Evolutionary conservation across 2,888 invertebrate species (phyloP).

Genomic region (Allacma fusca): DNA sequence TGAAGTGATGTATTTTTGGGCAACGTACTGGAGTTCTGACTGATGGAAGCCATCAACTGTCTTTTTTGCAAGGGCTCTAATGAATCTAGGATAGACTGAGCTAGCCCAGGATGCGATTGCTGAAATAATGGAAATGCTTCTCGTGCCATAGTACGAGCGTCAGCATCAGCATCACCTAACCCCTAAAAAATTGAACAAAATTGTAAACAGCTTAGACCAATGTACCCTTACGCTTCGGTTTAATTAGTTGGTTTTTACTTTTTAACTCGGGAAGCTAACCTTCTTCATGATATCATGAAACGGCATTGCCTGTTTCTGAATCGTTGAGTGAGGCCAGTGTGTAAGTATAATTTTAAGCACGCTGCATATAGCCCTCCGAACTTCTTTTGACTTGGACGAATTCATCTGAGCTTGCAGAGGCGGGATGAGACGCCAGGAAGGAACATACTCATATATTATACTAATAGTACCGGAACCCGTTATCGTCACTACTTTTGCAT

Average conservation of each 20-base stretch:
- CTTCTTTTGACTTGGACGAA: conserved; percentile 90
- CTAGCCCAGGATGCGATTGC: conserved; percentile 80
- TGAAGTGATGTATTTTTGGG: conserved; percentile 56
- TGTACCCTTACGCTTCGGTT: too few relatives aligned
- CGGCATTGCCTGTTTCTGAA: conserved; percentile 81
- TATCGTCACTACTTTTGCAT: conserved; percentile 80
- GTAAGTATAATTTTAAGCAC: conserved; percentile 83
- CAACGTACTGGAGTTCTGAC: conserved; percentile 58
- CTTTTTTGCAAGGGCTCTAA: conserved; percentile 81
- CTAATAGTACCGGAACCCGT: conserved; percentile 50
- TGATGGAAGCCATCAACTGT: conserved; percentile 66
- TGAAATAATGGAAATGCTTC: conserved; percentile 55
- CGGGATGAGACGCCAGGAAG: conserved; percentile 80
- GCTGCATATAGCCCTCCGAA: conserved; percentile 80
- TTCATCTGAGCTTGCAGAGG: conserved; percentile 79
- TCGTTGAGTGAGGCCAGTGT: conserved; percentile 82
- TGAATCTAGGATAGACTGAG: conserved; percentile 81
- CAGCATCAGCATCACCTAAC: conserved; percentile 91
- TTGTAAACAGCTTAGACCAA: neutral
- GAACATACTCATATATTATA: conserved; percentile 63
- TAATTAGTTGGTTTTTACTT: neutral
- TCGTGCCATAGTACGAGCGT: conserved; percentile 82
- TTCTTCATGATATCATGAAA: conserved; percentile 84
- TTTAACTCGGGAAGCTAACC: conserved; percentile 63
- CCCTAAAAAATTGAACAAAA: conserved; percentile 67